phyloP scores from a whole-genome alignment of 2,888 invertebrate genomes.

The Pelosia muscerda region DNA sequence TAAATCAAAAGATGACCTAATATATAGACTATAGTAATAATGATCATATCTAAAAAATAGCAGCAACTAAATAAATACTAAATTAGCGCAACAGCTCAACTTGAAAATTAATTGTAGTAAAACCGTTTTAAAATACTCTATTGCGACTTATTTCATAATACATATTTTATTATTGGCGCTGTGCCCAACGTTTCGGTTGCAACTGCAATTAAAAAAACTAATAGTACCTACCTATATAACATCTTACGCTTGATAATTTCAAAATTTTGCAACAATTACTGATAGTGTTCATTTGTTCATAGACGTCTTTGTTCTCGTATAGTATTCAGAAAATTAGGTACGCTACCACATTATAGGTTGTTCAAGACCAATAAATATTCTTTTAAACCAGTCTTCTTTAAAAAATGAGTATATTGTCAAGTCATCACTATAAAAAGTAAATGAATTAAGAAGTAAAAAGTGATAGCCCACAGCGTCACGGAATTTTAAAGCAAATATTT shows the following conservation, averaged over 20 bases:
- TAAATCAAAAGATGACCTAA: neutral
- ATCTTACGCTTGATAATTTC: neutral
- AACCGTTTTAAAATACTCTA: too few relatives aligned
- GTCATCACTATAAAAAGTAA: conserved; percentile 53
- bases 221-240: too few relatives aligned
- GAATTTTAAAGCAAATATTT: conserved; percentile 71
- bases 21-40: neutral
- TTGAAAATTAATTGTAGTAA: too few relatives aligned
- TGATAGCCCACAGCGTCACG: conserved; percentile 52
- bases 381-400: conserved; percentile 24
- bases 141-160: too few relatives aligned
- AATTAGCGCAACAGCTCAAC: neutral
- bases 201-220: too few relatives aligned
- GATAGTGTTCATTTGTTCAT: conserved; percentile 20
- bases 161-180: too few relatives aligned
- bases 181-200: too few relatives aligned
- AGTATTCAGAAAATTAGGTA: conserved; percentile 27
- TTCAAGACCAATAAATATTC: conserved; percentile 37
- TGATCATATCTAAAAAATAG: neutral
- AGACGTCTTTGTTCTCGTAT: conserved; percentile 28
- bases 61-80: neutral
- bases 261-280: conserved; percentile 21
- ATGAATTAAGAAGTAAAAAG: conserved; percentile 59
- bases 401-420: conserved; percentile 36
- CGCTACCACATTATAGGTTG: conserved; percentile 9